These are phyloP conservation scores for Prionailurus viverrinus DNA, from an alignment of 2,113 vertebrate genomes.

Conservation along the genomic window DNA sequence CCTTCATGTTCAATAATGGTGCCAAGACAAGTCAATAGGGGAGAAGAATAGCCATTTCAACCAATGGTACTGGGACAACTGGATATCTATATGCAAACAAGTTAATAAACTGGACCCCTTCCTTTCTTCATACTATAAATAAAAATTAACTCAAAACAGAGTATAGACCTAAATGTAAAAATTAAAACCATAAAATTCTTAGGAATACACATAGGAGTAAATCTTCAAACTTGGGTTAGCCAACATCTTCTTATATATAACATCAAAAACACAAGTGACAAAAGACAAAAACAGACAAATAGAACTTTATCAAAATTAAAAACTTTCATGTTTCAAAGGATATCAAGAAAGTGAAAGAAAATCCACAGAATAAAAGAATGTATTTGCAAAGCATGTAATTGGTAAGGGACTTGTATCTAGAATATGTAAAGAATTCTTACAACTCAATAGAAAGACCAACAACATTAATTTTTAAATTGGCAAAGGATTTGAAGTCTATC, in stretches of 20 bases:
- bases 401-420: not conserved
- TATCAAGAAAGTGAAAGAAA: conserved; percentile 38
- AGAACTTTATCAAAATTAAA: conserved; percentile 26
- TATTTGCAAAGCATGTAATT: not conserved
- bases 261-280: not conserved
- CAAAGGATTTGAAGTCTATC: conserved; percentile 12
- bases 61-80: not conserved
- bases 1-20: not conserved
- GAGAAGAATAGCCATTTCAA: not conserved
- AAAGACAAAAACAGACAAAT: conserved; percentile 9
- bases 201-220: conserved; percentile 16
- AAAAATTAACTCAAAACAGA: conserved; percentile 49
- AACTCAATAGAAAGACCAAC: not conserved
- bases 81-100: not conserved
- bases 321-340: not conserved
- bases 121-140: not conserved
- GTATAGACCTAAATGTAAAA: not conserved
- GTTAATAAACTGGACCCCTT: not conserved
- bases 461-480: not conserved
- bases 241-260: not conserved
- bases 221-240: not conserved
- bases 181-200: not conserved
- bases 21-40: not conserved
- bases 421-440: conserved; percentile 12
- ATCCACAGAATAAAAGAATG: not conserved